Conservation (phyloP, 1,140 invertebrate species). For the Hypothenemus hampei region DNA sequence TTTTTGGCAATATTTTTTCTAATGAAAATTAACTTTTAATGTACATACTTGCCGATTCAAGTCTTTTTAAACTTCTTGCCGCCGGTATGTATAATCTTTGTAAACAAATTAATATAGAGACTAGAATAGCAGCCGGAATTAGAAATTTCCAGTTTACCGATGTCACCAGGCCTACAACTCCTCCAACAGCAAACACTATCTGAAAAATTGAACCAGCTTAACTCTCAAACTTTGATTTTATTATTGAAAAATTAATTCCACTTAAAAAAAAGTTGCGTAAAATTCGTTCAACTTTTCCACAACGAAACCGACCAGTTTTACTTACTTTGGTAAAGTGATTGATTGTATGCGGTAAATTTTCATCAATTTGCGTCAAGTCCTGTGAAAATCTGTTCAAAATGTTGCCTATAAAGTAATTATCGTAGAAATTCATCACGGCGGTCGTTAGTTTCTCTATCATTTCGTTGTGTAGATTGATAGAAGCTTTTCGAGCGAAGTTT, state of each 20-base stretch:
- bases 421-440: conserved; percentile 63
- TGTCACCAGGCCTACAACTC: conserved; percentile 29
- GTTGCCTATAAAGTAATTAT: conserved; percentile 50
- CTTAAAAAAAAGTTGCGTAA: neutral
- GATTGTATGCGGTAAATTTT: conserved; percentile 52
- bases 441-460: conserved; percentile 60
- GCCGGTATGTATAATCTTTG: conserved; percentile 56
- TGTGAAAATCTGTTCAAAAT: conserved; percentile 61
- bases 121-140: conserved; percentile 49
- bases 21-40: too few relatives aligned
- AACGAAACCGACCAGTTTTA: neutral
- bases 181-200: conserved; percentile 28
- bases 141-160: conserved; percentile 32
- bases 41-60: conserved; percentile 58
- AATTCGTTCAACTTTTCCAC: neutral
- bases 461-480: conserved; percentile 59
- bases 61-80: conserved; percentile 58
- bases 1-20: neutral
- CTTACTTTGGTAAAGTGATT: conserved; percentile 23
- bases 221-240: neutral
- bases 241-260: neutral
- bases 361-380: conserved; percentile 62
- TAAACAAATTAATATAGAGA: conserved; percentile 51
- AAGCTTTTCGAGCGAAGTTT: conserved; percentile 50
- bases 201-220: conserved; percentile 14